Evolutionary conservation across 2,797 vertebrate species (phyloP).

Genomic region (Spheniscus humboldti): DNA sequence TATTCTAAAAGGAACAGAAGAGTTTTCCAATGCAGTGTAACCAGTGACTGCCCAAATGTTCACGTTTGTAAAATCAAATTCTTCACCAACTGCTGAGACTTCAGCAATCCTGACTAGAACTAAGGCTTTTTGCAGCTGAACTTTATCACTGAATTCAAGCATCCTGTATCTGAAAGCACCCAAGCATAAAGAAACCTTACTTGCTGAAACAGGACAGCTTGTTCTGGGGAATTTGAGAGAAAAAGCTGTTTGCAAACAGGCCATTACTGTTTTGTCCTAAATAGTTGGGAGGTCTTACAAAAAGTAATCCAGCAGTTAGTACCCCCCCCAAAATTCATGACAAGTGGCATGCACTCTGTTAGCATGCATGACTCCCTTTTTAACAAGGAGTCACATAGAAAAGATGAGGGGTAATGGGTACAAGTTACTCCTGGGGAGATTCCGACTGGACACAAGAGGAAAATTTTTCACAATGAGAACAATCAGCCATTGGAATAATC

Average conservation of each 20-base stretch:
- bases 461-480: no score
- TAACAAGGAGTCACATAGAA: no score
- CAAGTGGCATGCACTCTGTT: accelerated
- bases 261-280: neutral
- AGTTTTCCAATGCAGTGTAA: neutral
- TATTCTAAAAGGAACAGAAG: conserved; percentile 71
- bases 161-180: neutral
- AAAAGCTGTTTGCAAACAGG: neutral
- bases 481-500: no score
- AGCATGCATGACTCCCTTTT: no score
- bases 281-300: neutral
- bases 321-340: no score
- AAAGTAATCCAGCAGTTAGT: neutral
- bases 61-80: neutral
- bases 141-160: no score
- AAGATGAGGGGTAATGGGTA: no score
- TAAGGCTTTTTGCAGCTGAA: neutral
- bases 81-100: neutral
- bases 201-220: neutral
- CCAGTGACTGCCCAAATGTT: neutral
- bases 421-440: no score
- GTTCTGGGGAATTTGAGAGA: neutral
- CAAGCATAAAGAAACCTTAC: neutral
- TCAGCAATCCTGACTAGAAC: neutral
- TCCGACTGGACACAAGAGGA: no score